Conservation (phyloP, 2,888 invertebrate genomes). For the Lymantria monacha region DNA sequence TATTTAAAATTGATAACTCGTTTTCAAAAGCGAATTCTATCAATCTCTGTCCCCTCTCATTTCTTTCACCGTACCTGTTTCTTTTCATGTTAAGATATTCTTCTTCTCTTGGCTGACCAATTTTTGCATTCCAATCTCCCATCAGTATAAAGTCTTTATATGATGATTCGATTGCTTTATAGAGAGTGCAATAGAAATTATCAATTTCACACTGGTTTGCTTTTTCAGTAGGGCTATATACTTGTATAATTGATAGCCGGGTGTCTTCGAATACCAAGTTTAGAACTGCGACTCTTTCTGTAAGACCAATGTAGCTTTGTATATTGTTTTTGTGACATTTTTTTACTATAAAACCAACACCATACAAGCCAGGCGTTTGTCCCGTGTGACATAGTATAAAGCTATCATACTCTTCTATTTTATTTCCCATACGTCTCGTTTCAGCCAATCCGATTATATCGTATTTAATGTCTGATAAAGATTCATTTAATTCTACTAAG, state of each 20-base stretch:
- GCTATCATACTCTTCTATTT: slow-evolving; percentile 26
- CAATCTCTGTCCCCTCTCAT: slow-evolving; percentile 25
- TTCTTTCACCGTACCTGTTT: slow-evolving; percentile 25
- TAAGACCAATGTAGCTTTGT: neutral
- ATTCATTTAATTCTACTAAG: slow-evolving; percentile 13
- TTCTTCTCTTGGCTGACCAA: slow-evolving; percentile 10
- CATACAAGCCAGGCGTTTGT: slow-evolving; percentile 11
- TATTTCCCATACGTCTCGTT: slow-evolving; percentile 14
- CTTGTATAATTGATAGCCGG: slow-evolving; percentile 1
- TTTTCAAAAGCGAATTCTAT: slow-evolving; percentile 19
- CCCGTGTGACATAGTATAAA: slow-evolving; percentile 21
- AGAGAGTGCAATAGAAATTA: slow-evolving; percentile 9
- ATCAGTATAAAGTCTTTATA: slow-evolving; percentile 15
- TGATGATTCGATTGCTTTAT: slow-evolving; percentile 11
- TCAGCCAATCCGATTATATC: slow-evolving; percentile 25
- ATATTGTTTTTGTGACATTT: neutral
- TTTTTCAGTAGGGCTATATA: slow-evolving; percentile 2
- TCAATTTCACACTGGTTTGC: slow-evolving; percentile 6
- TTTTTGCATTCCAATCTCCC: slow-evolving; percentile 22
- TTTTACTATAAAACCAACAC: slow-evolving; percentile 6
- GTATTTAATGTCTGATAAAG: slow-evolving; percentile 17
- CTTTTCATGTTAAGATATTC: slow-evolving; percentile 17
- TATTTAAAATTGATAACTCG: neutral
- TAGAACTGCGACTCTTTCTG: slow-evolving; percentile 3
- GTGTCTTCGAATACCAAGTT: neutral